Percentiles rank a stretch among this genome's conserved stretches.
Evolutionary conservation across 92 coral and sea anemone genomes (phyloP).

Genomic region (Epizoanthus illoricatus): DNA sequence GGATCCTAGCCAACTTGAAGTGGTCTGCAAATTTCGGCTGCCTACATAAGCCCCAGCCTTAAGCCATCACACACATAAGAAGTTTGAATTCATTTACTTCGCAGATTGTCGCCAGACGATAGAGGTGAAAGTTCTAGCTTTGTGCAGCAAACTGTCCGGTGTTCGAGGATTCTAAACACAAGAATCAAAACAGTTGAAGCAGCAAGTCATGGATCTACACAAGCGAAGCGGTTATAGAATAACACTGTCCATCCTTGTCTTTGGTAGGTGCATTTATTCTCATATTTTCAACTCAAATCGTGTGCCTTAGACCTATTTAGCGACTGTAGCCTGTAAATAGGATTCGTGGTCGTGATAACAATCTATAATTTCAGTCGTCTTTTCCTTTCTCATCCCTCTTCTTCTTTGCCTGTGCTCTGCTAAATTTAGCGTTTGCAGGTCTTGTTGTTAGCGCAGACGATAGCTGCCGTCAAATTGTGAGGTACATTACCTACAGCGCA

Average conservation of each 20-base stretch:
- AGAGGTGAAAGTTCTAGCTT: conserved; percentile 1
- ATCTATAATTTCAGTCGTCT: conserved; percentile 24
- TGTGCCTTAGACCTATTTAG: neutral
- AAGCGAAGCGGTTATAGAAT: neutral
- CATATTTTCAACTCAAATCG: neutral
- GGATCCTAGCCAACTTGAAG: conserved; percentile 38
- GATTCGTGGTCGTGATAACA: conserved; percentile 24
- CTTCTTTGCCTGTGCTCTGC: conserved; percentile 2
- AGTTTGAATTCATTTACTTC: conserved; percentile 9
- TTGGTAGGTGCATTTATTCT: conserved; percentile 8
- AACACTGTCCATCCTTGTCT: neutral
- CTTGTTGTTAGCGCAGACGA: conserved; percentile 37
- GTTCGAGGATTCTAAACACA: neutral
- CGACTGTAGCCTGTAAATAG: neutral
- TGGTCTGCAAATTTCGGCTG: conserved; percentile 41
- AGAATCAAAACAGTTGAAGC: neutral
- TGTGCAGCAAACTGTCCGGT: neutral
- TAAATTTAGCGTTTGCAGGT: conserved; percentile 29
- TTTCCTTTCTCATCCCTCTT: conserved; percentile 6
- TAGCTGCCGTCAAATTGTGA: conserved; percentile 58
- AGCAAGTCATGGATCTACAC: conserved; percentile 4
- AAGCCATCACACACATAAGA: conserved; percentile 17
- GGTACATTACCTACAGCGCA: conserved; percentile 61
- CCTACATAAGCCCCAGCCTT: conserved; percentile 30
- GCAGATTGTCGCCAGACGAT: conserved; percentile 18